Base-by-base conservation (phyloP, 2,797 vertebrate species). In the Gephyroberyx darwinii region DNA sequence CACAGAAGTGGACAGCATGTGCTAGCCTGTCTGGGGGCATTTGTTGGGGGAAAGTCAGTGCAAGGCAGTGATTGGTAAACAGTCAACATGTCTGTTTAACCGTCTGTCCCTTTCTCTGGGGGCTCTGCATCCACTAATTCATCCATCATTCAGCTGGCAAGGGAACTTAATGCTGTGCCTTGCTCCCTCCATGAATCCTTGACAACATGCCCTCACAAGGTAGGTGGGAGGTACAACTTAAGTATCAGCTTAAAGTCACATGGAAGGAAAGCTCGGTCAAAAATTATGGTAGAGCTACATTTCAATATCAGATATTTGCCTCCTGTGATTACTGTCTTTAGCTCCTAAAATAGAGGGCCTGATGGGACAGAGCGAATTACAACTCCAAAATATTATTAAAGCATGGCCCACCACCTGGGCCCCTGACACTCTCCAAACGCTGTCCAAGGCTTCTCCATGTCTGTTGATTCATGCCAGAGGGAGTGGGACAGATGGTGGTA, bases 401-500 rank as follows among this genome's bases (percentile, higher is more conserved):
- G 45, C 70, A 54, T 4, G 1, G n/a, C 7, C 39, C 72, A 75
- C 67, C 87, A 90, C 80, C 74, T 89, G 87, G 80, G 66, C 63
- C 69, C 59, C 4, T 57, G 68, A 82, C 77, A 56, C 63, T 67
- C 70, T 55, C 77, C 66, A 53, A 53, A 50, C 22, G 3, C 51
- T 7, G 69, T 76, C 70, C 73, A 70, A 69, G 66, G 62, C 74
- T 82, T 66, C 76, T 89, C 72, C 81, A 80, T 83, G 70, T 82
- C 75, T 81, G 80, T 41, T 85, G 67, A 83, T 78, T 84, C 67
- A 74, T 62, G 78, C 65, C 69, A 65, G 71, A 80, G 78, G 37
- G 69, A 65, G 56, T 0, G n/a, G 68, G 81, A 80, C 89, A 93
- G 90, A 88, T 89, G 91, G 85, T 63, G 69, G 68, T 73, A 84